These are phyloP conservation scores for Marcusenius ussheri DNA, from an alignment of 2,113 vertebrate genomes.

Conservation along the genomic window DNA sequence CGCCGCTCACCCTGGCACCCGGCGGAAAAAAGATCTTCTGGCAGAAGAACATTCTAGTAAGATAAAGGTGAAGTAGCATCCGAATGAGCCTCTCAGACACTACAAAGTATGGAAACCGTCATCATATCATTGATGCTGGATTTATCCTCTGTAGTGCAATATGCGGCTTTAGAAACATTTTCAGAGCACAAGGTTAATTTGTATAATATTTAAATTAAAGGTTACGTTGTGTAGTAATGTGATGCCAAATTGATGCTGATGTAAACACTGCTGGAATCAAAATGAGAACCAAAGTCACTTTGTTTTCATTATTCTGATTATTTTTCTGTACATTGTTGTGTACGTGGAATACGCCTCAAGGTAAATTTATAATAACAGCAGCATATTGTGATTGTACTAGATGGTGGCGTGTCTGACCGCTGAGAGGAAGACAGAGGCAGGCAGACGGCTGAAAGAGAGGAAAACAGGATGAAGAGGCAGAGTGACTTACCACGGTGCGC, in stretches of 20 bases:
- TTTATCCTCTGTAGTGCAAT: neutral
- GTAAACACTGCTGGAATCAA: neutral
- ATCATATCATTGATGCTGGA: neutral
- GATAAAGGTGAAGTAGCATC: neutral
- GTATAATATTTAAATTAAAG: neutral
- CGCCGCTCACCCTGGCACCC: neutral
- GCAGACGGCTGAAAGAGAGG: neutral
- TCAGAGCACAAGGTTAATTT: neutral
- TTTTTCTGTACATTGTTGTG: neutral
- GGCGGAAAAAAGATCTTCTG: neutral
- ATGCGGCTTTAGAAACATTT: neutral
- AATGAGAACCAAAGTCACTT: neutral
- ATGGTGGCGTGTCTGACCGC: neutral
- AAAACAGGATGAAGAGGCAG: neutral
- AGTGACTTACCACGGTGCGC: constrained; percentile 23
- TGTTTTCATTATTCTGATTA: neutral
- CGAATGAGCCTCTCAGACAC: neutral
- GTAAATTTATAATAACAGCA: neutral
- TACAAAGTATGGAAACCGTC: neutral
- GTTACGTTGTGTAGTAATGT: neutral
- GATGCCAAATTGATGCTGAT: neutral
- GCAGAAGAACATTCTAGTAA: neutral
- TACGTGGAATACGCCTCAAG: neutral
- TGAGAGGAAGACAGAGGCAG: neutral
- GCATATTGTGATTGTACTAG: neutral